Conservation (phyloP, 2,797 vertebrate genomes). For the Danio albolineatus region DNA sequence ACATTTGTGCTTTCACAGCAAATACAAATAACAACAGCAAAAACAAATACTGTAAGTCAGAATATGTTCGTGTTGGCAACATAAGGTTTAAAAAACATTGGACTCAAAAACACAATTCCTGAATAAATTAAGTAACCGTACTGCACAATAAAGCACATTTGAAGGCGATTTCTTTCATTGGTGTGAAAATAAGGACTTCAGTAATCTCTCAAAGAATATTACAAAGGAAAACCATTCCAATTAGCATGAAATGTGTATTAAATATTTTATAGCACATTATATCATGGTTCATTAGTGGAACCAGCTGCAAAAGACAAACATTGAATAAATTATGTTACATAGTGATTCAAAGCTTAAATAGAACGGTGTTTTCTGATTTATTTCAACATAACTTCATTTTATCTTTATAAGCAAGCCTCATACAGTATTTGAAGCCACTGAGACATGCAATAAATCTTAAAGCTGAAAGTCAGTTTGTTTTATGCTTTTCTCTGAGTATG, state of each 20-base stretch:
- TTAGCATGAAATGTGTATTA: not conserved
- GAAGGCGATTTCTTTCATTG: not conserved
- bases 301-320: conserved; percentile 2
- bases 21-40: conserved; percentile 15
- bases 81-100: not conserved
- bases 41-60: not conserved
- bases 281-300: not conserved
- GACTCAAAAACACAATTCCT: conserved; percentile 1
- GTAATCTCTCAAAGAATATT: not conserved
- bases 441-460: conserved; percentile 6
- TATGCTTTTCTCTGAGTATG: not conserved
- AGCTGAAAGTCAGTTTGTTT: not conserved
- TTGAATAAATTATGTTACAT: not conserved
- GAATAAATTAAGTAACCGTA: not conserved
- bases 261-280: not conserved
- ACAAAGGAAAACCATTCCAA: not conserved
- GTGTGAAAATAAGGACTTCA: not conserved
- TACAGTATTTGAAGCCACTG: conserved; percentile 4
- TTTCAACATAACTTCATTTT: not conserved
- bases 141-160: too few relatives aligned
- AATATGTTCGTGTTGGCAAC: not conserved
- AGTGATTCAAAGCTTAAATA: conserved; percentile 19
- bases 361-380: not conserved
- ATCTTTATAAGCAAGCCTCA: not conserved
- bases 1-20: conserved; percentile 28